Percentiles rank a stretch among this genome's conserved stretches.
Evolutionary conservation across 2,888 invertebrate genomes (phyloP).

Genomic region (Eristalinus sepulchralis): DNA sequence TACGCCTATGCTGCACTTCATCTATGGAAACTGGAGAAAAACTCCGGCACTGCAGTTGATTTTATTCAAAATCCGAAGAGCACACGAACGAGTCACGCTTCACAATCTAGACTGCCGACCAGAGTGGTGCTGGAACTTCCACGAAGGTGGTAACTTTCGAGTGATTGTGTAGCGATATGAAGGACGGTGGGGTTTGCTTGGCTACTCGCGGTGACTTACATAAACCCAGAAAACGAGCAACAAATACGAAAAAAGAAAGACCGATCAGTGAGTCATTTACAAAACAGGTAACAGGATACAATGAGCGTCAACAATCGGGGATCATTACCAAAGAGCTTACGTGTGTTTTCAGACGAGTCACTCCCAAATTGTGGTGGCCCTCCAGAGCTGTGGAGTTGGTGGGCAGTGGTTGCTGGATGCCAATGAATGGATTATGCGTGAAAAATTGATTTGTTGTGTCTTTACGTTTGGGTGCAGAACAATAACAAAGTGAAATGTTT

Average conservation of each 20-base stretch:
- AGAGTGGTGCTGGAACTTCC: constrained; percentile 45
- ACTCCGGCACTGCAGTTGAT: constrained; percentile 22
- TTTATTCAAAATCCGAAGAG: constrained; percentile 46
- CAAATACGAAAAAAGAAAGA: not conserved
- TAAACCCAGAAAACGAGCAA: constrained; percentile 3
- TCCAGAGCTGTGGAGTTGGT: not conserved
- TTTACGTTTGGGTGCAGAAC: not conserved
- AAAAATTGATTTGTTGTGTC: not conserved
- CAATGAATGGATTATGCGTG: not conserved
- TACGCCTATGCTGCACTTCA: constrained; percentile 29
- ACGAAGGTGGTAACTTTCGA: constrained; percentile 56
- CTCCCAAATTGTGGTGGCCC: not conserved
- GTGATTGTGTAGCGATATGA: constrained; percentile 38
- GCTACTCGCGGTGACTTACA: constrained; percentile 21
- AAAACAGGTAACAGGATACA: constrained; percentile 67
- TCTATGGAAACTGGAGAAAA: constrained; percentile 31
- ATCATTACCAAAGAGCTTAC: not conserved
- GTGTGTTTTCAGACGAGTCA: constrained; percentile 11
- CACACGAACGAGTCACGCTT: constrained; percentile 56
- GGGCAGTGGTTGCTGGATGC: not conserved
- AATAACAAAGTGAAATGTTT: no score
- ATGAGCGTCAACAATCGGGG: constrained; percentile 26
- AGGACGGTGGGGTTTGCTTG: constrained; percentile 58
- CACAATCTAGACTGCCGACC: constrained; percentile 60
- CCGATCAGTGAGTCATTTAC: constrained; percentile 56